Evolutionary conservation across 2,888 invertebrate genomes (phyloP), one percentile per base, ranked within the genome.

Genomic region (Apotomis capreana): DNA sequence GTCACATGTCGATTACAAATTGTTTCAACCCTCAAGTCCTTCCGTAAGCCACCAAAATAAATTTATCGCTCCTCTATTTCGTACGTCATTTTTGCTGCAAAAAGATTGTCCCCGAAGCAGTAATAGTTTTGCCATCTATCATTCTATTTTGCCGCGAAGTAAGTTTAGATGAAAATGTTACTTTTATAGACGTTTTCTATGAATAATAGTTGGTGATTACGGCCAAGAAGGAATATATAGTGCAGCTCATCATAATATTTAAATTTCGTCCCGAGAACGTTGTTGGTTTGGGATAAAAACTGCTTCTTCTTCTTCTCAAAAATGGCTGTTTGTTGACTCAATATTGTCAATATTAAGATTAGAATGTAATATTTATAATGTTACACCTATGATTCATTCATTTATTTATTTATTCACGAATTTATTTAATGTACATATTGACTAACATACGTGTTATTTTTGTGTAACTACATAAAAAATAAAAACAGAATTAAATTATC

Each of bases 241-340:
- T 67, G 65, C 57, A 40, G 37, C 60, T 60, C 68, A 68, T 68
- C 68, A 51, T 54, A 60, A 54, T 68, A 60, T 64, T 70, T 55
- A 69, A 69, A 57, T 70, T 60, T 67, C 58, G 36, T 49, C 9
- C 9, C 49, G 49, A 49, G 49, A 49, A 10, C 5, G 49, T 49
- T 49, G 40, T 49, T 49, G 49, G 0, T 49, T 40, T 40, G 40
- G 40, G 6, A 9, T 49, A 49, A 10, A 10, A 49, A 49, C 40
- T 40, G 6, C 40, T 26, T 26, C 26, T 26, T 26, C 26, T 26
- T 26, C 26, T 26, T 26, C 26, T 26, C 26, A 26, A 26, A 26
- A 26, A 26, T 26, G 26, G 26, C 26, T 26, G 26, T 26, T 15
- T 26, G 26, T 26, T 26, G 26, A 26, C 26, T 26, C 26, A 26